Percentiles rank a stretch among this genome's conserved stretches.
phyloP scores from a whole-genome alignment of 2,797 vertebrate species.

The Sebastes taczanowskii region DNA sequence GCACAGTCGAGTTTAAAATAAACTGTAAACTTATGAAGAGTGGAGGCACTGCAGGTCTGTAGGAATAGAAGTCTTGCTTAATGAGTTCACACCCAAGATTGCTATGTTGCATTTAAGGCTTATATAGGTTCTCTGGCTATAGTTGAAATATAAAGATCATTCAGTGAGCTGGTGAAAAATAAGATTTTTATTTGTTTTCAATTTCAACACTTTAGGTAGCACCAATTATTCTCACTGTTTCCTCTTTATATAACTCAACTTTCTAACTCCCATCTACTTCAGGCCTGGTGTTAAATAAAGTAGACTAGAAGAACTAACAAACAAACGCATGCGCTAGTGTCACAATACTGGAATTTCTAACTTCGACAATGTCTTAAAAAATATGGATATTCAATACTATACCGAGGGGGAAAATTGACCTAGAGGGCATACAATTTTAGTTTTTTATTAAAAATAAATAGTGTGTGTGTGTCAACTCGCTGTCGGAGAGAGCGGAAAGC shows the following conservation, averaged over 20 bases:
- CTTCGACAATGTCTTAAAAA: too few relatives aligned
- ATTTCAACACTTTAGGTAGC: neutral
- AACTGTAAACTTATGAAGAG: slow-evolving; percentile 14
- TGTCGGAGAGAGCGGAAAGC: too few relatives aligned
- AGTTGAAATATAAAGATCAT: neutral
- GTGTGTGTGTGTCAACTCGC: too few relatives aligned
- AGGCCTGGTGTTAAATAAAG: neutral
- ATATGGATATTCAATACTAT: too few relatives aligned
- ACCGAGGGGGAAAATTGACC: too few relatives aligned
- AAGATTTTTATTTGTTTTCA: neutral
- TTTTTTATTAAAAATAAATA: too few relatives aligned
- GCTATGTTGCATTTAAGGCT: neutral
- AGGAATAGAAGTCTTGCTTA: slow-evolving; percentile 6
- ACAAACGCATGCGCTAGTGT: neutral
- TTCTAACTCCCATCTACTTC: neutral
- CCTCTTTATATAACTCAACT: neutral
- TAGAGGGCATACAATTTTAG: too few relatives aligned
- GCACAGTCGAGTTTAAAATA: slow-evolving; percentile 44
- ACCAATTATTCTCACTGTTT: neutral
- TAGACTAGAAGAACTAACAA: neutral
- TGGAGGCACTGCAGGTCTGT: neutral
- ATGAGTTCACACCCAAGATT: slow-evolving; percentile 3
- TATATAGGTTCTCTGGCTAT: neutral
- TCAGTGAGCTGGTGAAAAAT: neutral
- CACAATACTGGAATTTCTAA: too few relatives aligned